Percentiles rank a stretch among this genome's conserved stretches.
These are phyloP conservation scores for Columba livia DNA, from an alignment of 2,113 vertebrate genomes.

Conservation along the genomic window DNA sequence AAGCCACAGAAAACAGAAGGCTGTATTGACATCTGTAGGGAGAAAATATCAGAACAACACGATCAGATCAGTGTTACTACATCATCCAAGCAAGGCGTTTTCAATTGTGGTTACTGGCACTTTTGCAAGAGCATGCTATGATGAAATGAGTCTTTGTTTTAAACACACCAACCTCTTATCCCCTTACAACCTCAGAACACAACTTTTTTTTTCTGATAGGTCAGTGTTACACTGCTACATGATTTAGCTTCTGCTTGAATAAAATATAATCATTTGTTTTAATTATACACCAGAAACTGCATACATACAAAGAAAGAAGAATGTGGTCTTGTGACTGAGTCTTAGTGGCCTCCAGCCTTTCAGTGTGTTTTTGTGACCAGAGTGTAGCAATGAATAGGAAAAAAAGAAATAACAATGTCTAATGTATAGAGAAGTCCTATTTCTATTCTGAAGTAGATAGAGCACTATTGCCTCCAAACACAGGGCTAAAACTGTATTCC, in stretches of 20 bases:
- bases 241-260: not conserved
- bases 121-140: not conserved
- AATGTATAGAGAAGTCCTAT: not conserved
- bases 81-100: not conserved
- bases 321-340: not conserved
- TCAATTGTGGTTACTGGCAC: not conserved
- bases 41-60: not conserved
- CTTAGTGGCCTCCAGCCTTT: not conserved
- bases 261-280: not conserved
- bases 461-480: not conserved
- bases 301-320: not conserved
- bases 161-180: not conserved
- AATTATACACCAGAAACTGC: not conserved
- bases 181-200: not conserved
- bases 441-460: not conserved
- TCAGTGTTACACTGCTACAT: not conserved
- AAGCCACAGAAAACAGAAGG: not conserved
- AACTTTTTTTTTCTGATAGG: not conserved
- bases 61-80: not conserved
- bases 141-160: constrained; percentile 22
- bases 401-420: not conserved
- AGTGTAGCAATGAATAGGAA: not conserved
- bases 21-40: not conserved
- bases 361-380: not conserved
- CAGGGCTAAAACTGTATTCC: not conserved